phyloP scores from a whole-genome alignment of 2,888 invertebrate species.

The Hydriomena furcata region DNA sequence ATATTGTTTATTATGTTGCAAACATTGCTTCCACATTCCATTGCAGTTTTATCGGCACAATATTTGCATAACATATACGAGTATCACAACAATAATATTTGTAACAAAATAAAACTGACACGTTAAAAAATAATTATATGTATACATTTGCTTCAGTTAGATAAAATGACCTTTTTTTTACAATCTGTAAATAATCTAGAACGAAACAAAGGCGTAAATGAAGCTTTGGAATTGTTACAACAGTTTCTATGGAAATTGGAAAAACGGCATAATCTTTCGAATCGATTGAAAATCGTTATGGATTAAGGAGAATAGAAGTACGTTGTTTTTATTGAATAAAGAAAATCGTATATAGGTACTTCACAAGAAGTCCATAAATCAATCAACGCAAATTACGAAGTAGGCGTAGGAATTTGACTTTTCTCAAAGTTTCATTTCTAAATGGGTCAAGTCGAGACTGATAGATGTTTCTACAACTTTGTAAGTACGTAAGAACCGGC shows the following conservation, averaged over 20 bases:
- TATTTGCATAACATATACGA: constrained; percentile 64
- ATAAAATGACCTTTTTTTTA: constrained; percentile 1
- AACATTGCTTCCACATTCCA: constrained; percentile 73
- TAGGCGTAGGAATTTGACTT: constrained; percentile 3
- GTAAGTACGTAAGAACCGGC: constrained; percentile 11
- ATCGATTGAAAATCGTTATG: too few relatives aligned
- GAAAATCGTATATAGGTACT: too few relatives aligned
- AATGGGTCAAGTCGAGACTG: constrained; percentile 23
- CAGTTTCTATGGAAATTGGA: too few relatives aligned
- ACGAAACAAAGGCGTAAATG: too few relatives aligned
- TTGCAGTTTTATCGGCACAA: constrained; percentile 64
- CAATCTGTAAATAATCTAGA: too few relatives aligned
- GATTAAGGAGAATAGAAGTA: too few relatives aligned
- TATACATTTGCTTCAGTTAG: neutral
- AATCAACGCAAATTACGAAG: constrained; percentile 10
- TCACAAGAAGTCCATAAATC: constrained; percentile 11
- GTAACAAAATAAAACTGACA: constrained; percentile 41
- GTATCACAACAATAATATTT: constrained; percentile 59
- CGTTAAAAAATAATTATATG: constrained; percentile 9
- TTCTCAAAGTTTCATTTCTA: constrained; percentile 18
- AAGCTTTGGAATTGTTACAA: too few relatives aligned
- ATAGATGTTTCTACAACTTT: constrained; percentile 19
- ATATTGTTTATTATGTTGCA: constrained; percentile 58
- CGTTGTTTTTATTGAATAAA: too few relatives aligned
- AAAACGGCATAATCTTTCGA: too few relatives aligned